A percentile compares a stretch with the other conserved stretches of the same genome.
These are phyloP conservation scores for Masticophis lateralis DNA, from an alignment of 2,797 vertebrate genomes.

Conservation along the genomic window DNA sequence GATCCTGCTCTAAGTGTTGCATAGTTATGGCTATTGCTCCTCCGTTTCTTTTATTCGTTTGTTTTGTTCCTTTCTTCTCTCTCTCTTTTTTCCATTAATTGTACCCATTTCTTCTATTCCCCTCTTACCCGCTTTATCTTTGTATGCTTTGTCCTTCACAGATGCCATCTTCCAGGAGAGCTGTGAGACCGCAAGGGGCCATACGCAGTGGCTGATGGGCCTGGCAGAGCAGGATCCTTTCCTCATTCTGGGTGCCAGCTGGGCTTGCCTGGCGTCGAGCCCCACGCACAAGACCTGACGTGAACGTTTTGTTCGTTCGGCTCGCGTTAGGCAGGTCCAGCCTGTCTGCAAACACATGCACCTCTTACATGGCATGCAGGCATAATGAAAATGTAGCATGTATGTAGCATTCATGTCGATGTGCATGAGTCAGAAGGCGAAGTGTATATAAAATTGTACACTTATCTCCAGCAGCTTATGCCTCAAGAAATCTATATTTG, in stretches of 20 bases:
- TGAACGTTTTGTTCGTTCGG: conserved; percentile 99
- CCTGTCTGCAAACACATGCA: conserved; percentile 66
- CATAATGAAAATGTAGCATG: rapidly evolving
- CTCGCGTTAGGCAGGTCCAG: conserved; percentile 99
- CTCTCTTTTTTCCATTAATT: not conserved
- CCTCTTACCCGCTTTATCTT: conserved; percentile 29
- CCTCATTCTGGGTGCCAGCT: conserved; percentile 41
- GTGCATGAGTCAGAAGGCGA: not conserved
- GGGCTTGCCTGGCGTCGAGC: conserved; percentile 89
- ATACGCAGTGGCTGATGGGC: not conserved
- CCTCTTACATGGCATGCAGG: not conserved
- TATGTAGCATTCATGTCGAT: not conserved
- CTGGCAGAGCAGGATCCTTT: not conserved
- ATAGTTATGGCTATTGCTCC: not conserved
- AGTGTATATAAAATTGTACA: not conserved
- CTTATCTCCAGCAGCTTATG: not conserved
- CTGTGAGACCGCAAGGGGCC: not conserved
- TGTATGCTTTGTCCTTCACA: conserved; percentile 29
- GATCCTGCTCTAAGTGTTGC: not conserved
- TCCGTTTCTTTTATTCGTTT: not conserved
- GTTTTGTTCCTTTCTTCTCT: not conserved
- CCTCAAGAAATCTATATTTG: not conserved
- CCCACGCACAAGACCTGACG: conserved; percentile 99
- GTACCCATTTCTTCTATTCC: not conserved
- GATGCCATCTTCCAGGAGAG: conserved; percentile 6